Percentiles rank a stretch among this genome's conserved stretches.
Evolutionary conservation across 2,797 vertebrate genomes (phyloP).

Genomic region (Alectoris magna): DNA sequence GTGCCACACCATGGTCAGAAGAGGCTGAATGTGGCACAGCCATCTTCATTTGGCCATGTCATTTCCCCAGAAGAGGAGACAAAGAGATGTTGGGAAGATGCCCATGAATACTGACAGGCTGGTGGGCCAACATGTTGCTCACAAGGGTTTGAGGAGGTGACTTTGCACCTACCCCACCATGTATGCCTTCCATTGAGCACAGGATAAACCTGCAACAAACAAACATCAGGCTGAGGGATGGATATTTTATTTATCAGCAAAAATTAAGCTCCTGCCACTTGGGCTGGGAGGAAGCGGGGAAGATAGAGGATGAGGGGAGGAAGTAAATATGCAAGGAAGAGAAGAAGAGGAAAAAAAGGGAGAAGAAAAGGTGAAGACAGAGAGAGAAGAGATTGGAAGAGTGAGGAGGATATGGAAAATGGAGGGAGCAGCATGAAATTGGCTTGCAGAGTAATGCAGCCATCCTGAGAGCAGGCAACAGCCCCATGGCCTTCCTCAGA

Average conservation of each 20-base stretch:
- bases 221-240: background rate
- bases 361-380: background rate
- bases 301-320: background rate
- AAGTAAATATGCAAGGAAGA: fast-evolving
- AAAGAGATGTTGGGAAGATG: background rate
- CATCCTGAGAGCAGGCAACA: background rate
- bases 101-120: background rate
- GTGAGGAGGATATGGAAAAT: background rate
- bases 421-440: background rate
- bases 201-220: slow-evolving; percentile 10
- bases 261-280: background rate
- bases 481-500: slow-evolving; percentile 28
- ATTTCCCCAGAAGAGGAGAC: background rate
- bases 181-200: background rate
- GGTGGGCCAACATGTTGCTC: background rate
- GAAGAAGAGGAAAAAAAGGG: background rate
- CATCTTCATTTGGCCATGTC: fast-evolving
- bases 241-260: background rate
- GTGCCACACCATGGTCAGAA: fast-evolving
- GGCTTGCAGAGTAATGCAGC: slow-evolving; percentile 28
- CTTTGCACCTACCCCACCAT: background rate
- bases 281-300: background rate
- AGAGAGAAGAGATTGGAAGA: background rate
- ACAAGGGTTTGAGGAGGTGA: background rate
- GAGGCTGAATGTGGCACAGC: background rate